These are phyloP conservation scores for Oreochromis niloticus DNA, from an alignment of 2,113 vertebrate genomes.

Conservation along the genomic window DNA sequence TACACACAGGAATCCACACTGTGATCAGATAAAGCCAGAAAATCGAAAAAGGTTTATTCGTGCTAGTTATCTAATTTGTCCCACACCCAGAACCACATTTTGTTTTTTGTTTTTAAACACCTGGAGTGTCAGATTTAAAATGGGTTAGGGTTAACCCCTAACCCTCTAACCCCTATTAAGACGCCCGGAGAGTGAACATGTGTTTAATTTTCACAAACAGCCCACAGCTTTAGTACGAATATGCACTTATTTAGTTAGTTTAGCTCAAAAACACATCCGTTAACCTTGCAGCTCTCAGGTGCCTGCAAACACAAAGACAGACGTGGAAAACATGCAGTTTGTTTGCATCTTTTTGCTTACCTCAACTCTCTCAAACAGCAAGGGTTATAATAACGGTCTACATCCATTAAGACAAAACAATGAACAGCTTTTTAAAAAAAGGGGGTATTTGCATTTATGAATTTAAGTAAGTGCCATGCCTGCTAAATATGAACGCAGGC, in stretches of 20 bases:
- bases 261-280: neutral
- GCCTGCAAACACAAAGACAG: neutral
- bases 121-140: neutral
- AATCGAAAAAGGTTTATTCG: neutral
- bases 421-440: neutral
- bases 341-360: neutral
- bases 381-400: neutral
- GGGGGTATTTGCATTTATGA: slow-evolving; percentile 1
- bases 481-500: neutral
- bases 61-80: neutral
- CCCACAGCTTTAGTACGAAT: neutral
- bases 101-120: neutral
- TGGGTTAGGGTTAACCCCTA: neutral
- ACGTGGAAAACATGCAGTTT: neutral
- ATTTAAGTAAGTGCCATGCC: neutral
- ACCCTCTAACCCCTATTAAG: neutral
- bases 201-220: neutral
- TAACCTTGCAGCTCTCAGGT: neutral
- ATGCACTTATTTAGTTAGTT: neutral
- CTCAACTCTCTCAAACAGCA: neutral
- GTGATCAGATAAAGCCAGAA: neutral
- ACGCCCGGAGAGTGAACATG: neutral
- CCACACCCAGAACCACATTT: neutral
- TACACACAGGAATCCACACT: neutral
- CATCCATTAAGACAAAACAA: neutral